phyloP scores from a whole-genome alignment of 1,140 invertebrate species.

The Trissolcus basalis region DNA sequence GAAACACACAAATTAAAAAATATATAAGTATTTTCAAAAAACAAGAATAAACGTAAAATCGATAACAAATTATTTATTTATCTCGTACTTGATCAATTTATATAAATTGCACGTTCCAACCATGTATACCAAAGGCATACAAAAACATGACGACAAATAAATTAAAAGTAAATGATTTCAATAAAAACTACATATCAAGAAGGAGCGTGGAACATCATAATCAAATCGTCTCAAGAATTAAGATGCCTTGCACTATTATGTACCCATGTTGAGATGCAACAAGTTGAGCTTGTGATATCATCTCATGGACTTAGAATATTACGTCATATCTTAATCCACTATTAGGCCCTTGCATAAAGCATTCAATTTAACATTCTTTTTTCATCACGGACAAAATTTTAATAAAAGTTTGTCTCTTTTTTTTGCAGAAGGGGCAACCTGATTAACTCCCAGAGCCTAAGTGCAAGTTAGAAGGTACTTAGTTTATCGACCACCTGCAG shows the following conservation, averaged over 20 bases:
- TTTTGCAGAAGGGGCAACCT: background rate
- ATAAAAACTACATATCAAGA: too few species aligned
- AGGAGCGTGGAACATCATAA: too few species aligned
- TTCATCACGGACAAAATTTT: too few species aligned
- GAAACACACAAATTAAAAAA: conserved; percentile 48
- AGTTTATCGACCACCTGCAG: conserved; percentile 60
- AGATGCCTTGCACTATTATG: conserved; percentile 4
- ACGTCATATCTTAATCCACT: background rate
- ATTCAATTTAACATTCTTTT: background rate
- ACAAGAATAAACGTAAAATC: too few species aligned
- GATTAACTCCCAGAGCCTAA: conserved; percentile 27
- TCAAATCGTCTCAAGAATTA: conserved; percentile 22
- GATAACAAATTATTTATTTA: too few species aligned
- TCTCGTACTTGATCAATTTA: too few species aligned
- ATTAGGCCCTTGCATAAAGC: background rate
- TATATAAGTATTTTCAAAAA: too few species aligned
- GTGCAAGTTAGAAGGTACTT: conserved; percentile 42
- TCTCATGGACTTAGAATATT: conserved; percentile 18
- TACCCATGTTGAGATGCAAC: conserved; percentile 29
- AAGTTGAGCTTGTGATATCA: conserved; percentile 32
- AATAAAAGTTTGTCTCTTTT: too few species aligned
- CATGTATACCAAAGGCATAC: too few species aligned
- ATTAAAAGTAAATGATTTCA: too few species aligned
- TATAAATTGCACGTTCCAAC: too few species aligned
- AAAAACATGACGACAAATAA: too few species aligned